Base-by-base conservation (phyloP, 92 coral and sea anemone genomes). In the Porites cylindrica region DNA sequence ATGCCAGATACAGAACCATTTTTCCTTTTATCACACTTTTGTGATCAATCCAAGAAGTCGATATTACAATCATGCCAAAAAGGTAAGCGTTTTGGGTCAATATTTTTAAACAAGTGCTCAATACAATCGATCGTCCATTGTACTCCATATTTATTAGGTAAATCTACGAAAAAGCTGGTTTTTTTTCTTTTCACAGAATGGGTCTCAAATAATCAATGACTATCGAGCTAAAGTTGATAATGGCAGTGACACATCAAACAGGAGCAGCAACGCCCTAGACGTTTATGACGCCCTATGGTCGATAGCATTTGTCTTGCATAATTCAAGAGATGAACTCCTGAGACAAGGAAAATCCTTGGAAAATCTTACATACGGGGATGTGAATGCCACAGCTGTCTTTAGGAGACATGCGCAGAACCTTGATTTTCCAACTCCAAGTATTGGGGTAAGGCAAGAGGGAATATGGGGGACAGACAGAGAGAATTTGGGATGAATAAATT, bases 201-300 rank as follows among this genome's bases (percentile, higher is more conserved):
- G 90, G 52, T 58, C 69, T 26, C 84, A 91, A 54, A 80, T 97
- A 20, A 43, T 91, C 6, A 38, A 73, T 4, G 92, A 90, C 59
- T 96, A 96, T 84, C 43, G 84, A 65, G 83, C 87, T 29, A 85
- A 84, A 67, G 96, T 94, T 13, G 90, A 93, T 59, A 89, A 76
- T 11, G 74, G 64, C 61, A 94, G 80, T 90, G 80, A 78, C 61
- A 96, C 98, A 4, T 68, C 95, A 56, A 96, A 96, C 80, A 85
- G 96, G 63, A 91, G 95, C 26, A 8, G 70, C 16, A 6, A 59
- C 21, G 94, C 92, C 18, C 68, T 92, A 54, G 76, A 93, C 50
- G 94, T 86, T 56, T 95, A 97, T 66, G 99, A 95, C n/a, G 99
- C 99, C 10, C 93, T 97, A 7, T 97, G 98, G 94, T 91, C 99